A percentile compares a stretch with the other conserved stretches of the same genome.
phyloP scores from a whole-genome alignment of 2,797 vertebrate genomes.

The Anas flavirostris region DNA sequence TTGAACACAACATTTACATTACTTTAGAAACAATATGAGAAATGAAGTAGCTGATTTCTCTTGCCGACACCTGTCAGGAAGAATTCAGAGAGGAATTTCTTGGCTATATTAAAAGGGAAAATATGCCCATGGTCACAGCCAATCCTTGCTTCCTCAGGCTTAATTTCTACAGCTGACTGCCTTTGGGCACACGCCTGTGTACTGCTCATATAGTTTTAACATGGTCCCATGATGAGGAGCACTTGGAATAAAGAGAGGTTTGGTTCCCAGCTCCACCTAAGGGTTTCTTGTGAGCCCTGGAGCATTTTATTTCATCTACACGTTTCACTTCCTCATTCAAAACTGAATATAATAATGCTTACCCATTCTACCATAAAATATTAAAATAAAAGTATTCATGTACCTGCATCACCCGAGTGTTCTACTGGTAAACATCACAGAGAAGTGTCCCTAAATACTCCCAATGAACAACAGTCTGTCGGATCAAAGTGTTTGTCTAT shows the following conservation, averaged over 20 bases:
- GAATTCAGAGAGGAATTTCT: conserved; percentile 24
- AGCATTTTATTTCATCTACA: not conserved
- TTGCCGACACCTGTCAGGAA: not conserved
- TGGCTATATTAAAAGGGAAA: not conserved
- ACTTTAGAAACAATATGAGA: not conserved
- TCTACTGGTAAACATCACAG: not conserved
- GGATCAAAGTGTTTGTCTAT: not conserved
- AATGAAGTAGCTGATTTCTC: not conserved
- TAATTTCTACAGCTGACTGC: conserved; percentile 1
- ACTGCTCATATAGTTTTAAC: not conserved
- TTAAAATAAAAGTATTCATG: not conserved
- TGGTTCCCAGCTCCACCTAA: not conserved
- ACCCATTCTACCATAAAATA: not conserved
- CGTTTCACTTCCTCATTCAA: not conserved
- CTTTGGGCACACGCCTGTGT: not conserved
- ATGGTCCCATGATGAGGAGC: not conserved
- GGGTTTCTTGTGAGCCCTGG: not conserved
- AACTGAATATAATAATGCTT: not conserved
- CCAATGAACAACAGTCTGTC: not conserved
- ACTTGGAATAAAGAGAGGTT: not conserved
- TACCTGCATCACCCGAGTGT: not conserved
- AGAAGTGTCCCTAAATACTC: not conserved
- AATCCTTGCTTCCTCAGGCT: not conserved
- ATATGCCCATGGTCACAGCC: not conserved
- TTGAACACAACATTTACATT: not conserved